A percentile compares a stretch with the other conserved stretches of the same genome.
phyloP scores from a whole-genome alignment of 2,113 vertebrate species.

The Carassius carassius region DNA sequence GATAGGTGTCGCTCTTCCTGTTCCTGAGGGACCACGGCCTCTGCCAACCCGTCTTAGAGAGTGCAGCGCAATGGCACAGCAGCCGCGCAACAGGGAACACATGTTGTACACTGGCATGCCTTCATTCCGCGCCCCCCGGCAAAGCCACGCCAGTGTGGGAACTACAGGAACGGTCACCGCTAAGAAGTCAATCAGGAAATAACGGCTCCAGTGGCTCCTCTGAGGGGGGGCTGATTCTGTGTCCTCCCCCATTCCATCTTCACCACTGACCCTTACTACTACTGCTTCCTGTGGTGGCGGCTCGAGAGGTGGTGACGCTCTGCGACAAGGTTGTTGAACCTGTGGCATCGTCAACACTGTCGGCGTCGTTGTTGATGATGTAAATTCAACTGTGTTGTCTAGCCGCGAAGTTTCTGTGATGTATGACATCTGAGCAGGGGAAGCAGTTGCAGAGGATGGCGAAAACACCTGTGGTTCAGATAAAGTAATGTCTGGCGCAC shows the following conservation, averaged over 20 bases:
- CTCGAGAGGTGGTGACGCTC: slow-evolving; percentile 45
- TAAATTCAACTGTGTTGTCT: slow-evolving; percentile 32
- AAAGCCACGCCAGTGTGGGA: slow-evolving; percentile 95
- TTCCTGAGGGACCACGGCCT: slow-evolving; percentile 63
- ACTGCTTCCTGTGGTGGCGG: slow-evolving; percentile 50
- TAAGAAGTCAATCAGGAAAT: slow-evolving; percentile 92
- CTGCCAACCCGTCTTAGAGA: slow-evolving; percentile 84
- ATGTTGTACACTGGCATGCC: slow-evolving; percentile 91
- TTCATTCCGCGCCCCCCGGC: slow-evolving; percentile 80
- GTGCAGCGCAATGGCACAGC: slow-evolving; percentile 91
- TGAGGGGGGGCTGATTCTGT: slow-evolving; percentile 57
- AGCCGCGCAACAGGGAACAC: slow-evolving; percentile 90
- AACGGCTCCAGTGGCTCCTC: slow-evolving; percentile 90
- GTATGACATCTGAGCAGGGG: slow-evolving; percentile 38
- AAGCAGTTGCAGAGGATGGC: slow-evolving; percentile 32
- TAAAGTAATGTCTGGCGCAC: slow-evolving; percentile 45
- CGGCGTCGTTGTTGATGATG: slow-evolving; percentile 5
- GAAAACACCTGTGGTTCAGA: slow-evolving; percentile 39
- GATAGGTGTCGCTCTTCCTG: slow-evolving; percentile 66
- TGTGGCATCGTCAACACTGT: slow-evolving; percentile 56
- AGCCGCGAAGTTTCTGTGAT: slow-evolving; percentile 42
- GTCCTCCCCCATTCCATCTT: slow-evolving; percentile 37
- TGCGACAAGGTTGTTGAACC: slow-evolving; percentile 68
- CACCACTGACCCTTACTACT: slow-evolving; percentile 53
- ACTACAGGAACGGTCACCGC: slow-evolving; percentile 89